Evolutionary conservation across 37 sponge, comb jelly and placozoan genomes (phyloP).

Genomic region (Cliona cf. orientalis): DNA sequence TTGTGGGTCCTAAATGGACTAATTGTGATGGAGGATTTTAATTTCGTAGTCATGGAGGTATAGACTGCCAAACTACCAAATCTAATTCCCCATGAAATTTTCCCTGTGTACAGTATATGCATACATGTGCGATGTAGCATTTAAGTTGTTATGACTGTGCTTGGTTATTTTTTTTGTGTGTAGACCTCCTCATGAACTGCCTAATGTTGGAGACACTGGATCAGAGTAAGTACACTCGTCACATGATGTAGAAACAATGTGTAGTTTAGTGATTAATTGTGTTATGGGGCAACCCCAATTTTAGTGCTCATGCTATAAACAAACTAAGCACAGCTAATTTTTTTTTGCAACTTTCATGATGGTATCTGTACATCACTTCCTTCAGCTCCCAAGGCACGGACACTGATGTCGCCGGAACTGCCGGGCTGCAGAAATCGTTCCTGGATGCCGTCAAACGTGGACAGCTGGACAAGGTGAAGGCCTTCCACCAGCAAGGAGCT

Average conservation of each 20-base stretch:
- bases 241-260: background rate
- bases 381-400: slow-evolving; percentile 16
- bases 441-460: slow-evolving; percentile 80
- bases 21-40: too few species aligned
- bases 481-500: slow-evolving; percentile 53
- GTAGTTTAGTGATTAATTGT: background rate
- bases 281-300: background rate
- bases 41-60: too few species aligned
- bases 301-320: too few species aligned
- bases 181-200: background rate
- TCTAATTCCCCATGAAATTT: too few species aligned
- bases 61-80: too few species aligned
- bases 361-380: too few species aligned
- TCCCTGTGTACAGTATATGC: too few species aligned
- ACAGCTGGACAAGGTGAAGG: slow-evolving; percentile 36
- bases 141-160: too few species aligned
- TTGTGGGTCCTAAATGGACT: too few species aligned
- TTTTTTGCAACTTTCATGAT: background rate
- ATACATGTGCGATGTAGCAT: too few species aligned
- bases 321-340: too few species aligned
- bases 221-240: slow-evolving; percentile 18
- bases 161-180: background rate
- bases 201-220: slow-evolving; percentile 15
- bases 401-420: background rate
- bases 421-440: slow-evolving; percentile 44